These are phyloP conservation scores for Chloroceryle aenea DNA, from an alignment of 2,113 vertebrate genomes.

Conservation along the genomic window DNA sequence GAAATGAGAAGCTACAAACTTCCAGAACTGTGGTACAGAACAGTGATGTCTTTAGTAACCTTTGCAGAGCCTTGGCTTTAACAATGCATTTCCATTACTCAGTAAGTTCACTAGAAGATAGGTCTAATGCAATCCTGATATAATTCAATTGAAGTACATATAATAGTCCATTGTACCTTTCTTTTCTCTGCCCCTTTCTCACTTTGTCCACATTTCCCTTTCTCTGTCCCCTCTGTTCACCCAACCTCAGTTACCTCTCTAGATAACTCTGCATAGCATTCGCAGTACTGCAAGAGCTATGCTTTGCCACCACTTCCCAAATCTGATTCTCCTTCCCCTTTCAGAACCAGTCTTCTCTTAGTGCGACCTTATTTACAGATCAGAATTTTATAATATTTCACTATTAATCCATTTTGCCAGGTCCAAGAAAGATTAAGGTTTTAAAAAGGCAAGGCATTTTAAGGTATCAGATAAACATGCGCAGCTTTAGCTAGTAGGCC, in stretches of 20 bases:
- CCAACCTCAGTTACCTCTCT: not conserved
- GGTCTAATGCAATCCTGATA: not conserved
- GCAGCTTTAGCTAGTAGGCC: not conserved
- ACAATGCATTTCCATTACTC: not conserved
- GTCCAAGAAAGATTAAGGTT: not conserved
- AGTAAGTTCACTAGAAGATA: not conserved
- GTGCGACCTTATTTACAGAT: not conserved
- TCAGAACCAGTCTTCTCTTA: not conserved
- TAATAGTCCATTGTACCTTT: not conserved
- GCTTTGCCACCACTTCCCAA: rapidly evolving
- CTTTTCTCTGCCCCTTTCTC: not conserved
- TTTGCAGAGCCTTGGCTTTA: not conserved
- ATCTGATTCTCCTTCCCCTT: not conserved
- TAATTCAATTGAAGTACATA: not conserved
- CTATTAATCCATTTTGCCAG: not conserved
- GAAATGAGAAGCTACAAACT: not conserved
- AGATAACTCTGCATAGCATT: not conserved
- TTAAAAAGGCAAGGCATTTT: not conserved
- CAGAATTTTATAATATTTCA: not conserved
- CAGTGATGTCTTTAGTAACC: not conserved
- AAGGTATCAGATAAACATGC: not conserved
- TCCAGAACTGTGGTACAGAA: not conserved
- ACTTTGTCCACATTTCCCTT: not conserved
- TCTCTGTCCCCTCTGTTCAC: not conserved
- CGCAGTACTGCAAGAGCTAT: not conserved